phyloP scores from a whole-genome alignment of 2,113 vertebrate genomes.

The Atlantisia rogersi region DNA sequence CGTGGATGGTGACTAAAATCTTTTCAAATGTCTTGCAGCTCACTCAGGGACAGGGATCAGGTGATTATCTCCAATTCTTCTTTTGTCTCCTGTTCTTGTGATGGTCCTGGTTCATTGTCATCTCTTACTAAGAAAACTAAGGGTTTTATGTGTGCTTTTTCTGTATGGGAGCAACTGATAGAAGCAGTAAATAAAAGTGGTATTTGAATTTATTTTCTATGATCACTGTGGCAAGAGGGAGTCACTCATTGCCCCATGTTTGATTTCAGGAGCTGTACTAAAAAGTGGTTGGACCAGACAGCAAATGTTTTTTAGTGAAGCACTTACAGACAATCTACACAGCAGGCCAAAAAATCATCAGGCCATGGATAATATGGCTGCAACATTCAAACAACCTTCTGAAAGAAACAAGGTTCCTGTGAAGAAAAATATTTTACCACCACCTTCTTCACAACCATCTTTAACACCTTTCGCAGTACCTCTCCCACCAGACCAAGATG shows the following conservation, averaged over 20 bases:
- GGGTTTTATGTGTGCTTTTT: no score
- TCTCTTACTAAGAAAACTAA: no score
- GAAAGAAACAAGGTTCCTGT: accelerated
- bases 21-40: no score
- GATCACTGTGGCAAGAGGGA: background rate
- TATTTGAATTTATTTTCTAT: background rate
- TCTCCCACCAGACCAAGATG: background rate
- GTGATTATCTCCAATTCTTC: no score
- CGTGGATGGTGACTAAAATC: no score
- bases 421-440: accelerated
- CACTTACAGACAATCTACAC: accelerated
- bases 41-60: no score
- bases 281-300: background rate
- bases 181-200: background rate
- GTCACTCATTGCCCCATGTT: background rate
- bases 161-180: no score
- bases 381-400: accelerated
- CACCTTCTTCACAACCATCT: accelerated
- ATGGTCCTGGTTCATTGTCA: no score
- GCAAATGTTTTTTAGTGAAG: background rate
- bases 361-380: background rate
- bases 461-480: background rate
- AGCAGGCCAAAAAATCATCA: background rate
- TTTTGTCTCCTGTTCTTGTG: no score
- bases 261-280: background rate